Evolutionary conservation across 2,888 invertebrate species (phyloP).

Genomic region (Trichopria drosophilae): DNA sequence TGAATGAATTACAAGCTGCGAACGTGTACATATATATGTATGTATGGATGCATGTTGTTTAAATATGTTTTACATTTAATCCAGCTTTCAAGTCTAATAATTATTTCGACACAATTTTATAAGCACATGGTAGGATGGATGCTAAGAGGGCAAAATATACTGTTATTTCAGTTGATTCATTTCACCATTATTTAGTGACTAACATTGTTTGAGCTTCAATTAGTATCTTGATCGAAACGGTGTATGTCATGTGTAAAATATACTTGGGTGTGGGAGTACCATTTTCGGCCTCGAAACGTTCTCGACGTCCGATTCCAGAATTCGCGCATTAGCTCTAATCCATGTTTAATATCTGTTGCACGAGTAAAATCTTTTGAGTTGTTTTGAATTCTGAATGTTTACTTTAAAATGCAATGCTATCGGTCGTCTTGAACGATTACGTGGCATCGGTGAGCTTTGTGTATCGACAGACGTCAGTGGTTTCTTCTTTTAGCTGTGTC

Average conservation of each 20-base stretch:
- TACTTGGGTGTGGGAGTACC: conserved; percentile 57
- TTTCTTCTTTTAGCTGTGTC: background rate
- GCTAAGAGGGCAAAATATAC: conserved; percentile 49
- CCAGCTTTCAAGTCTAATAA: too few species aligned
- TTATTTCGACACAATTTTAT: too few species aligned
- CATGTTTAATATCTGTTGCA: too few species aligned
- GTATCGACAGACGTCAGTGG: conserved; percentile 17
- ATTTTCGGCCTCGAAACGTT: conserved; percentile 42
- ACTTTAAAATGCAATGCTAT: conserved; percentile 9
- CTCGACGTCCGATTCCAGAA: conserved; percentile 36
- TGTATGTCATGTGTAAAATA: conserved; percentile 60
- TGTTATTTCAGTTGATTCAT: conserved; percentile 54
- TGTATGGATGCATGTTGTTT: too few species aligned
- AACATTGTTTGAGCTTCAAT: conserved; percentile 59
- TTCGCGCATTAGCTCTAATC: too few species aligned
- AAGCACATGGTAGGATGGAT: conserved; percentile 43
- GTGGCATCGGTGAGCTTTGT: conserved; percentile 18
- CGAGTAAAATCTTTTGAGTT: conserved; percentile 15
- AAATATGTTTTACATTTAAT: too few species aligned
- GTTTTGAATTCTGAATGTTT: background rate
- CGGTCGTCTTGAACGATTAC: conserved; percentile 28
- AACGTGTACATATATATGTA: too few species aligned
- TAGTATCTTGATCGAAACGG: conserved; percentile 58
- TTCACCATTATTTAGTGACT: conserved; percentile 59
- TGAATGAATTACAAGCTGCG: too few species aligned